A percentile compares a stretch with the other conserved stretches of the same genome.
phyloP scores from a whole-genome alignment of 37 sponge, comb jelly and placozoan species.

The Petrosia ficiformis region DNA sequence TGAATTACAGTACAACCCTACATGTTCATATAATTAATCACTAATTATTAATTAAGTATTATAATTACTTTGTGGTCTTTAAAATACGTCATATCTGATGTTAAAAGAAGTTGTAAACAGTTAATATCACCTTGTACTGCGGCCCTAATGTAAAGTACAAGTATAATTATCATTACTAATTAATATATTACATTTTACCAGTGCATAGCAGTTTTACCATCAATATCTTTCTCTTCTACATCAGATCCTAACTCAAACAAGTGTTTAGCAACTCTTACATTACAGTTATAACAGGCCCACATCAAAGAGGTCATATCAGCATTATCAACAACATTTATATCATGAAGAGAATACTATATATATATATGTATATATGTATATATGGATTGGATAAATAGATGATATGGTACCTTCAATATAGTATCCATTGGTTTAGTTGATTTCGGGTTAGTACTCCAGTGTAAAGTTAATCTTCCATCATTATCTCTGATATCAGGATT shows the following conservation, averaged over 20 bases:
- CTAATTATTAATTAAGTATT: too few species aligned
- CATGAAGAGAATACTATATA: constrained; percentile 17
- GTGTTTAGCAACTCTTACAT: constrained; percentile 18
- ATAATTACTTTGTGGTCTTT: constrained; percentile 74
- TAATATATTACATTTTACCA: constrained; percentile 63
- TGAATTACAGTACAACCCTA: constrained; percentile 82
- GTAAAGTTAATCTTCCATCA: constrained; percentile 77
- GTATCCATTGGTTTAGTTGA: constrained; percentile 28
- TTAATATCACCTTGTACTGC: constrained; percentile 34
- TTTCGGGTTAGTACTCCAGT: constrained; percentile 70
- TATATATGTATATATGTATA: neutral
- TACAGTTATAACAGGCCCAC: constrained; percentile 83
- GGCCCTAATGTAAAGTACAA: constrained; percentile 51
- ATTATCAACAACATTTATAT: constrained; percentile 61
- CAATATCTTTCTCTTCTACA: constrained; percentile 82
- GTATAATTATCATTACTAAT: neutral
- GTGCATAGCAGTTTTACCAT: constrained; percentile 87
- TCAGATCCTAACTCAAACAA: constrained; percentile 71
- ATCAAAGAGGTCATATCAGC: constrained; percentile 84
- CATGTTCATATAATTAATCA: too few species aligned
- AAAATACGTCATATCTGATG: constrained; percentile 78
- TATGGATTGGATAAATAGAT: neutral
- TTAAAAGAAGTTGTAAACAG: constrained; percentile 67
- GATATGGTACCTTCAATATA: constrained; percentile 40
- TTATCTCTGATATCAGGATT: constrained; percentile 63